A percentile compares a stretch with the other conserved stretches of the same genome.
Evolutionary conservation across 1,140 invertebrate species (phyloP).

Genomic region (Diachasma alloeum): DNA sequence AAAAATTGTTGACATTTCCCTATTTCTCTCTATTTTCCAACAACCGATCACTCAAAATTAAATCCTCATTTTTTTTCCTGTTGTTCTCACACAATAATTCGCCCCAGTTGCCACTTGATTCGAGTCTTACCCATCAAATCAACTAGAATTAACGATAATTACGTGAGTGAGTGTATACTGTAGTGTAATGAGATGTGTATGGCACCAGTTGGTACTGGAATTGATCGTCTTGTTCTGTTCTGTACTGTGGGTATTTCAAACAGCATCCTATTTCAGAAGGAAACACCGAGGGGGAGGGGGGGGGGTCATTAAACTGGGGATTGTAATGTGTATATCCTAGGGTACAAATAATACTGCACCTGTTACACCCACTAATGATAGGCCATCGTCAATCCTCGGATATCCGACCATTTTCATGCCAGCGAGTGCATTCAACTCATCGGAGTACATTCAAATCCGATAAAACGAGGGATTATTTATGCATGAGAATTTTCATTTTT

Average conservation of each 20-base stretch:
- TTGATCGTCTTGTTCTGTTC: background rate
- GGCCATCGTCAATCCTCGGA: background rate
- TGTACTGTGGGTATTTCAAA: background rate
- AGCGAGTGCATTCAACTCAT: constrained; percentile 5
- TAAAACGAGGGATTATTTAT: background rate
- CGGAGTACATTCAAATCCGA: background rate
- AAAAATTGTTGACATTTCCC: no score
- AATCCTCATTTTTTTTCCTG: background rate
- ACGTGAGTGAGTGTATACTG: constrained; percentile 17
- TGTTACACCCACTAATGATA: constrained; percentile 7
- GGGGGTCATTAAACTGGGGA: background rate
- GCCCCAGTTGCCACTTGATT: constrained; percentile 37
- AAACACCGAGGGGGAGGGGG: background rate
- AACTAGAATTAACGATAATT: constrained; percentile 57
- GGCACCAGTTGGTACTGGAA: constrained; percentile 36
- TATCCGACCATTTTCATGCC: constrained; percentile 6
- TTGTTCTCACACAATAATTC: background rate
- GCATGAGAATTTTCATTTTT: background rate
- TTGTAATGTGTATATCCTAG: background rate
- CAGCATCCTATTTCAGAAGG: constrained; percentile 2
- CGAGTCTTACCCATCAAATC: constrained; percentile 46
- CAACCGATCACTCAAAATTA: no score
- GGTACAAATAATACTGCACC: constrained; percentile 4
- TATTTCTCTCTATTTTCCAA: no score
- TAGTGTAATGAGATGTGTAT: constrained; percentile 36